Percentiles rank a stretch among this genome's conserved stretches.
Evolutionary conservation across 2,113 vertebrate genomes (phyloP).

Genomic region (Xenopus borealis): DNA sequence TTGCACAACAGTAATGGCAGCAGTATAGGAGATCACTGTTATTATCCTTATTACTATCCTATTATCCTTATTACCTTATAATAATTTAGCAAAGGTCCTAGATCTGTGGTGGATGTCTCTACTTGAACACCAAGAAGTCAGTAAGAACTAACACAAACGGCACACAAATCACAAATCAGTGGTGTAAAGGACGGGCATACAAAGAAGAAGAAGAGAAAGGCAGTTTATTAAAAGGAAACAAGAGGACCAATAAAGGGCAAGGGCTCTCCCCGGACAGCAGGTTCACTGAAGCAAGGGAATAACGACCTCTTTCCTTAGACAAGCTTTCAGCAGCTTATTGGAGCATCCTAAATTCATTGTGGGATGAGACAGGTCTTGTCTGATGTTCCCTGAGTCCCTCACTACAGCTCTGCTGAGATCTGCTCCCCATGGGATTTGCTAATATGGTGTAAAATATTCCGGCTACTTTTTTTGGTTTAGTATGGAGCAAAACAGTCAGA

Average conservation of each 20-base stretch:
- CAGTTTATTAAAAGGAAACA: too few relatives aligned
- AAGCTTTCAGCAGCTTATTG: constrained; percentile 9
- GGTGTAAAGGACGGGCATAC: neutral
- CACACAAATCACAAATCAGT: neutral
- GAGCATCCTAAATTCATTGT: constrained; percentile 11
- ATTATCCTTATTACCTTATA: too few relatives aligned
- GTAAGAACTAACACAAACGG: too few relatives aligned
- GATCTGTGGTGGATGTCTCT: too few relatives aligned
- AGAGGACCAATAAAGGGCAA: constrained; percentile 13
- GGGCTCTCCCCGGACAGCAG: neutral
- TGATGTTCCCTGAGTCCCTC: neutral
- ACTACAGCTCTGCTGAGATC: neutral
- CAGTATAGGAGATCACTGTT: too few relatives aligned
- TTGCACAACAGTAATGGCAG: too few relatives aligned
- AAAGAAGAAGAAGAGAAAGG: too few relatives aligned
- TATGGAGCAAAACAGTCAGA: too few relatives aligned
- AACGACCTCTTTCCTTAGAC: constrained; percentile 3
- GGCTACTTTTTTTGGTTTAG: too few relatives aligned
- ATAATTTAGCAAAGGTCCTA: too few relatives aligned
- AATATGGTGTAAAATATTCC: neutral
- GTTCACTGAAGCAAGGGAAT: constrained; percentile 17
- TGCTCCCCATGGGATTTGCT: neutral
- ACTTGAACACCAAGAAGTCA: too few relatives aligned
- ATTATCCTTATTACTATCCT: too few relatives aligned
- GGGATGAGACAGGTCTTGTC: neutral